phyloP scores from a whole-genome alignment of 2,888 invertebrate genomes.

The Hirtodrosophila alboralis region DNA sequence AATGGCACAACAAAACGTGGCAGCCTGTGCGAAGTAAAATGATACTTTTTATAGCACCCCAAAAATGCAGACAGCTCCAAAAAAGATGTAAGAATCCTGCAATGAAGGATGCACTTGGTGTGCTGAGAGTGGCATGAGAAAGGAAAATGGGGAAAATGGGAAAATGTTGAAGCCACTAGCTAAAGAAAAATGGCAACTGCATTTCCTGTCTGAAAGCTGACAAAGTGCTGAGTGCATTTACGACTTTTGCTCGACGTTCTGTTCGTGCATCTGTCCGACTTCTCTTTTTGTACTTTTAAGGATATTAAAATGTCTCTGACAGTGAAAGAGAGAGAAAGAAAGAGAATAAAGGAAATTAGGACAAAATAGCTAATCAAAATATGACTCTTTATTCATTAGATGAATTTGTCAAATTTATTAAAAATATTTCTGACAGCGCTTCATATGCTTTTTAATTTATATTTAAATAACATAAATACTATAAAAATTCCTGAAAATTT shows the following conservation, averaged over 20 bases:
- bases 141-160: neutral
- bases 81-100: slow-evolving; percentile 32
- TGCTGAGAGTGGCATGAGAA: neutral
- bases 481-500: too few relatives aligned
- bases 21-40: slow-evolving; percentile 48
- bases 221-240: slow-evolving; percentile 80
- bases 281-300: neutral
- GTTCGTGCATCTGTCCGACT: slow-evolving; percentile 11
- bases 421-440: too few relatives aligned
- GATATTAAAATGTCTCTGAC: slow-evolving; percentile 5
- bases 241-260: slow-evolving; percentile 47
- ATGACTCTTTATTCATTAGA: neutral
- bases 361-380: too few relatives aligned
- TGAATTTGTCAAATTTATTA: too few relatives aligned
- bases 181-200: slow-evolving; percentile 66
- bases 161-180: slow-evolving; percentile 18
- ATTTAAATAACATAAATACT: too few relatives aligned
- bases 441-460: too few relatives aligned
- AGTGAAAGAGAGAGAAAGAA: neutral
- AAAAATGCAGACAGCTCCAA: slow-evolving; percentile 43
- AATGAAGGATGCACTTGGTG: neutral
- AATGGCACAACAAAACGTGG: slow-evolving; percentile 20
- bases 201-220: slow-evolving; percentile 74
- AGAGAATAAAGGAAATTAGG: neutral
- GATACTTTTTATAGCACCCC: slow-evolving; percentile 64